phyloP scores from a whole-genome alignment of 1,140 invertebrate genomes.

The Nasonia giraulti region DNA sequence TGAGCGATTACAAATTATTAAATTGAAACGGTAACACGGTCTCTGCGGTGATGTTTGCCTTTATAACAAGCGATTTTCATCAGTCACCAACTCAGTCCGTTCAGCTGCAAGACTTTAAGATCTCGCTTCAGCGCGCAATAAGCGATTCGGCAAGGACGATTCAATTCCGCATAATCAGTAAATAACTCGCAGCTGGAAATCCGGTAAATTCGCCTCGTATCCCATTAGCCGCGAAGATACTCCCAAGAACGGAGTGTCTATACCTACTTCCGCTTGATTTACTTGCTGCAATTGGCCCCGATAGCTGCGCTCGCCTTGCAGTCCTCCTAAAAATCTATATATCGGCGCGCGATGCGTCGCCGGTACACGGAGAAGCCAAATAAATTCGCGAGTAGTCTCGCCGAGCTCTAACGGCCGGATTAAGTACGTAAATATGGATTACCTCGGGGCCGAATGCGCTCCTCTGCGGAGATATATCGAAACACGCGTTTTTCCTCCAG shows the following conservation, averaged over 20 bases:
- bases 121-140: no score
- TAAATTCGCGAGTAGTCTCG: constrained; percentile 16
- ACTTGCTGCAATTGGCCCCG: constrained; percentile 34
- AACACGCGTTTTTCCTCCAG: background rate
- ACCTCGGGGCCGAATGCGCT: background rate
- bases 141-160: background rate
- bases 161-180: background rate
- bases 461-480: background rate
- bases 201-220: background rate
- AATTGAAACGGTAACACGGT: no score
- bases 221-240: constrained; percentile 7
- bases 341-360: background rate
- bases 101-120: background rate
- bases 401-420: constrained; percentile 35
- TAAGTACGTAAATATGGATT: constrained; percentile 47
- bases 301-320: background rate
- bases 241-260: background rate
- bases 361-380: background rate
- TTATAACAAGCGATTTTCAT: no score
- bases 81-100: no score
- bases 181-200: constrained; percentile 5
- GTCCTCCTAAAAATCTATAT: constrained; percentile 11
- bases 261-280: constrained; percentile 29
- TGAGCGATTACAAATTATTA: no score
- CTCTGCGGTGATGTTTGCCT: no score